Evolutionary conservation across 30 jellyfish, hydroid and myxozoan species (phyloP).

Genomic region (Hydractinia symbiolongicarpus): DNA sequence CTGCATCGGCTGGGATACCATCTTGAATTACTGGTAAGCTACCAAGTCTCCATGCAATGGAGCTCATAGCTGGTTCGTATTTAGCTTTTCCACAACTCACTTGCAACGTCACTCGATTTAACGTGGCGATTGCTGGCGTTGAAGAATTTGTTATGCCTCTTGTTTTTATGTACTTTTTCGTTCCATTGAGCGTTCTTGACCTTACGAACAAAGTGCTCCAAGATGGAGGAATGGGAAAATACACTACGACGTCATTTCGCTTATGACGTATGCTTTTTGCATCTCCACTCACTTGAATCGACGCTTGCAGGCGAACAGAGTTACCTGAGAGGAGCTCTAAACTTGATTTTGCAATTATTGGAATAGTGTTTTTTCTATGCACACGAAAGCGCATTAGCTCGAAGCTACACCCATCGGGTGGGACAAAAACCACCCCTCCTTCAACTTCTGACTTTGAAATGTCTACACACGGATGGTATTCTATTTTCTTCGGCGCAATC

Average conservation of each 20-base stretch:
- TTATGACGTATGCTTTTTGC: slow-evolving; percentile 39
- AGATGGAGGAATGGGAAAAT: slow-evolving; percentile 60
- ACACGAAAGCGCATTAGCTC: slow-evolving; percentile 73
- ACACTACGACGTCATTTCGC: slow-evolving; percentile 48
- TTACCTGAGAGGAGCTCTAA: slow-evolving; percentile 50
- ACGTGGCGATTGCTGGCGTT: slow-evolving; percentile 50
- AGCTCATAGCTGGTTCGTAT: slow-evolving; percentile 78
- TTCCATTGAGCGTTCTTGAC: slow-evolving; percentile 43
- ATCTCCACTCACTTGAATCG: slow-evolving; percentile 46
- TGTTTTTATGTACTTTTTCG: slow-evolving; percentile 38
- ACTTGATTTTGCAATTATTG: slow-evolving; percentile 47
- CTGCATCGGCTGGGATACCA: slow-evolving; percentile 67
- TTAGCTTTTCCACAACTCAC: slow-evolving; percentile 66
- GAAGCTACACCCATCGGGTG: slow-evolving; percentile 94
- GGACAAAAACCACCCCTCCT: slow-evolving; percentile 70
- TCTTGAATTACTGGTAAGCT: slow-evolving; percentile 52
- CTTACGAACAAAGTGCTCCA: slow-evolving; percentile 74
- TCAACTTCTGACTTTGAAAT: slow-evolving; percentile 23
- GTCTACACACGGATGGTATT: slow-evolving; percentile 81
- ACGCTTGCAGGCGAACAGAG: slow-evolving; percentile 69
- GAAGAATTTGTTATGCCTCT: slow-evolving; percentile 38
- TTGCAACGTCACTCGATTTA: slow-evolving; percentile 45
- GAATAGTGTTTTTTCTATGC: slow-evolving; percentile 29
- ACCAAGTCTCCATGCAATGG: slow-evolving; percentile 74
- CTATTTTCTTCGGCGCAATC: slow-evolving; percentile 44